Conservation (phyloP, 1,140 invertebrate species). For the Phocides pigmalion region DNA sequence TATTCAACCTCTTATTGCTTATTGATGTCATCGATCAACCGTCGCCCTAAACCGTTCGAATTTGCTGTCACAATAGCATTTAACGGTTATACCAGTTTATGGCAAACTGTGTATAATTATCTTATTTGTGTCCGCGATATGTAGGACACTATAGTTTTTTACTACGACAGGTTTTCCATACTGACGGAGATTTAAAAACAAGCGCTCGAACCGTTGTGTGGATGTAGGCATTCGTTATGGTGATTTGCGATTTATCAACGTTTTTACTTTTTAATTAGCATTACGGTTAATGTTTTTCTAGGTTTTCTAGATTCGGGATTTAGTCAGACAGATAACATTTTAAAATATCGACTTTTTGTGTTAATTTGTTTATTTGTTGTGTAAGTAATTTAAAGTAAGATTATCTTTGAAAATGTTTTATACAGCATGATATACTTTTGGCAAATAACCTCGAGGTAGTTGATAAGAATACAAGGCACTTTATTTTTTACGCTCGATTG, state of each 20-base stretch:
- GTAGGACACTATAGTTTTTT: constrained; percentile 65
- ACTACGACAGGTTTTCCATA: constrained; percentile 63
- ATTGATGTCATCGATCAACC: constrained; percentile 36
- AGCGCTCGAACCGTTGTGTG: constrained; percentile 44
- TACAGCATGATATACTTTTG: too few species aligned
- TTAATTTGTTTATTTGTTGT: too few species aligned
- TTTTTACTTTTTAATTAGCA: constrained; percentile 34
- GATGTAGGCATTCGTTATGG: constrained; percentile 42
- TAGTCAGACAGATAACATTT: too few species aligned
- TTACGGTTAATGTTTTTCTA: constrained; percentile 2
- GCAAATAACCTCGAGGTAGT: too few species aligned
- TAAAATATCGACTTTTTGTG: too few species aligned
- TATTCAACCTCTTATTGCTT: constrained; percentile 24
- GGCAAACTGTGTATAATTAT: constrained; percentile 61
- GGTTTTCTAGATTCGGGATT: neutral
- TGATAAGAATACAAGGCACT: neutral
- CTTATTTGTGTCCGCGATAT: constrained; percentile 63
- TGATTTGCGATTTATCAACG: constrained; percentile 39
- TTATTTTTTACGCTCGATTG: constrained; percentile 10
- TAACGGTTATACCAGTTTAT: constrained; percentile 63
- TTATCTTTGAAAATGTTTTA: too few species aligned
- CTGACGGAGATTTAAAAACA: constrained; percentile 39
- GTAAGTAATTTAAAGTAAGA: too few species aligned
- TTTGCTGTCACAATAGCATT: constrained; percentile 51
- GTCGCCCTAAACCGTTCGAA: constrained; percentile 47